A percentile compares a stretch with the other conserved stretches of the same genome.
Conservation (phyloP, 2,888 invertebrate genomes). For the Drosophila cracens region DNA sequence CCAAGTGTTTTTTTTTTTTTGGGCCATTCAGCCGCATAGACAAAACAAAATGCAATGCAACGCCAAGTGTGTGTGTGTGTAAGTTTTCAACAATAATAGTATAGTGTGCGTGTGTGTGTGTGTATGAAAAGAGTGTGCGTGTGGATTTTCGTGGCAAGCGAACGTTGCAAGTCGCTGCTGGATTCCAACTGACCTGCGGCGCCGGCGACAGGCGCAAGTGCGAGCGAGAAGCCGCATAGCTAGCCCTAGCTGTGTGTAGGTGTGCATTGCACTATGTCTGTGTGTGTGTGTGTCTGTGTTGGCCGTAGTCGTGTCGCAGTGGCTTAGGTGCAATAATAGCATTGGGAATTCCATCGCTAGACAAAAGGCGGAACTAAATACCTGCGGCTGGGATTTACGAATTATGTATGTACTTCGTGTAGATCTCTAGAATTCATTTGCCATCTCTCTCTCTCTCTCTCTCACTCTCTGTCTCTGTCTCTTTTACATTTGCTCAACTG, state of each 20-base stretch:
- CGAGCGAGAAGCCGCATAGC: conserved; percentile 31
- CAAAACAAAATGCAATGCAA: conserved; percentile 11
- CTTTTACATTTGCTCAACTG: conserved; percentile 7
- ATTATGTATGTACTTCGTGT: conserved; percentile 59
- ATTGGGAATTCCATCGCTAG: conserved; percentile 77
- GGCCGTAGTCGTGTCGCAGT: conserved; percentile 32
- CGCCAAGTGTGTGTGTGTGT: not conserved
- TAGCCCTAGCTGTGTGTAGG: not conserved
- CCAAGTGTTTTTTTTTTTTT: conserved; percentile 39
- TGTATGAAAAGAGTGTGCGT: conserved; percentile 50
- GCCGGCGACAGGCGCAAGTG: conserved; percentile 65
- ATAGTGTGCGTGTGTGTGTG: not conserved
- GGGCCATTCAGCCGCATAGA: conserved; percentile 32
- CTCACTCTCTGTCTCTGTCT: not conserved
- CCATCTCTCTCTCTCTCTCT: not conserved
- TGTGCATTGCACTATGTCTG: not conserved
- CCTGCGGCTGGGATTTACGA: conserved; percentile 80
- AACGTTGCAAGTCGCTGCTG: conserved; percentile 53
- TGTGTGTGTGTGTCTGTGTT: conserved; percentile 3
- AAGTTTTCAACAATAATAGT: no score
- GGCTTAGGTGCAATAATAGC: conserved; percentile 81
- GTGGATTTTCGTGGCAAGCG: conserved; percentile 63
- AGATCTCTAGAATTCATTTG: conserved; percentile 26
- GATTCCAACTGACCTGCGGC: conserved; percentile 77
- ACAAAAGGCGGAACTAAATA: conserved; percentile 81